phyloP scores from a whole-genome alignment of 2,797 vertebrate species.

The Hephaestus fuliginosus region DNA sequence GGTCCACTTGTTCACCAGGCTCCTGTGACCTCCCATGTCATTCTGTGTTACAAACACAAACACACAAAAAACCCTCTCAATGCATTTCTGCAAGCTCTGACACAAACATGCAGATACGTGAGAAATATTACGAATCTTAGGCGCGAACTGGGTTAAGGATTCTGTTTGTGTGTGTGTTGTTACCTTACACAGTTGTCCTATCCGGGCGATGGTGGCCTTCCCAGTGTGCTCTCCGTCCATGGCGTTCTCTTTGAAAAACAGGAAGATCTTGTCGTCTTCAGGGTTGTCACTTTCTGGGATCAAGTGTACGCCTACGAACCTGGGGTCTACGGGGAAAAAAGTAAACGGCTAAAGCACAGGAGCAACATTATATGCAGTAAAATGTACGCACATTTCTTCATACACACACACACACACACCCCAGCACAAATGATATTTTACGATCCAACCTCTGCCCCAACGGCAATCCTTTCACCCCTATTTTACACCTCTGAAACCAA shows the following conservation, averaged over 20 bases:
- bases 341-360: background rate
- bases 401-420: conserved; percentile 9
- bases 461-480: conserved; percentile 56
- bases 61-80: conserved; percentile 5
- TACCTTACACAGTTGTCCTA: conserved; percentile 99
- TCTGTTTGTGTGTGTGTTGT: conserved; percentile 74
- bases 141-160: background rate
- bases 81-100: conserved; percentile 5
- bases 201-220: conserved; percentile 97
- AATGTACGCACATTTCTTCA: background rate
- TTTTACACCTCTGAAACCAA: conserved; percentile 73
- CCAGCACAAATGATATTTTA: conserved; percentile 21
- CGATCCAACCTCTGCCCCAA: conserved; percentile 44
- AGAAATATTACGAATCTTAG: background rate
- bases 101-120: background rate
- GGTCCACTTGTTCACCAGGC: conserved; percentile 99
- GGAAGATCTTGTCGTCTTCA: conserved; percentile 98
- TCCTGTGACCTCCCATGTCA: conserved; percentile 97
- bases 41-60: conserved; percentile 84
- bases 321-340: conserved; percentile 87
- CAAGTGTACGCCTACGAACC: conserved; percentile 92
- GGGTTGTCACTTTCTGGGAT: conserved; percentile 98
- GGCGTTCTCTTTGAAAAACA: conserved; percentile 98
- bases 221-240: conserved; percentile 97
- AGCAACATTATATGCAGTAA: background rate